Conservation (phyloP, 37 sponge, comb jelly and placozoan genomes). For the Agelas oroides region DNA sequence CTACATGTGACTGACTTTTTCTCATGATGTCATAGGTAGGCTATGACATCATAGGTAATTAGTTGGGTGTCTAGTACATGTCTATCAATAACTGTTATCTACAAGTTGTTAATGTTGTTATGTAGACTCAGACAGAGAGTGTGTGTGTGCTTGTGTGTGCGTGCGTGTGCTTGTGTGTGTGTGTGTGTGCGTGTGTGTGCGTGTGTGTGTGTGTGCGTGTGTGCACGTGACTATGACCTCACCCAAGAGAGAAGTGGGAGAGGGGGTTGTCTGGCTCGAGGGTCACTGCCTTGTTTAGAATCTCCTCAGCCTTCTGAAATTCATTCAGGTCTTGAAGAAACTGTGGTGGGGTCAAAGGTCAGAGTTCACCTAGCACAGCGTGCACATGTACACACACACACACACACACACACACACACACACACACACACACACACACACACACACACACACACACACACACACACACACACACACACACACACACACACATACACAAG, state of each 20-base stretch:
- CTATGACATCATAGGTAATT: too few species aligned
- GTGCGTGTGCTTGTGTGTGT: too few species aligned
- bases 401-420: constrained; percentile 43
- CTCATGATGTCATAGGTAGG: too few species aligned
- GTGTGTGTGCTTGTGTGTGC: too few species aligned
- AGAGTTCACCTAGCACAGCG: constrained; percentile 23
- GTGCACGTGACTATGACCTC: constrained; percentile 1
- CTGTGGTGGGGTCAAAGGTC: background rate
- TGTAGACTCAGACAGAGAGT: too few species aligned
- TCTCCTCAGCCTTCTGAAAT: constrained; percentile 44
- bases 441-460: constrained; percentile 29
- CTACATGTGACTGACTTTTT: too few species aligned
- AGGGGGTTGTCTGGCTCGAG: constrained; percentile 66
- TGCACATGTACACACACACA: constrained; percentile 30
- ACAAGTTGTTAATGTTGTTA: too few species aligned
- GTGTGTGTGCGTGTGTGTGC: background rate
- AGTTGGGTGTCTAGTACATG: too few species aligned
- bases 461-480: constrained; percentile 42
- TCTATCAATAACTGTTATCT: too few species aligned
- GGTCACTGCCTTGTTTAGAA: constrained; percentile 54
- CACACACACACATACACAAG: constrained; percentile 57
- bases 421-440: constrained; percentile 54
- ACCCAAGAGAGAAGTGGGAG: constrained; percentile 55
- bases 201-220: constrained; percentile 16
- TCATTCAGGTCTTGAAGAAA: constrained; percentile 52